phyloP scores from a whole-genome alignment of 2,888 invertebrate species.

The Brachypterus glaber region DNA sequence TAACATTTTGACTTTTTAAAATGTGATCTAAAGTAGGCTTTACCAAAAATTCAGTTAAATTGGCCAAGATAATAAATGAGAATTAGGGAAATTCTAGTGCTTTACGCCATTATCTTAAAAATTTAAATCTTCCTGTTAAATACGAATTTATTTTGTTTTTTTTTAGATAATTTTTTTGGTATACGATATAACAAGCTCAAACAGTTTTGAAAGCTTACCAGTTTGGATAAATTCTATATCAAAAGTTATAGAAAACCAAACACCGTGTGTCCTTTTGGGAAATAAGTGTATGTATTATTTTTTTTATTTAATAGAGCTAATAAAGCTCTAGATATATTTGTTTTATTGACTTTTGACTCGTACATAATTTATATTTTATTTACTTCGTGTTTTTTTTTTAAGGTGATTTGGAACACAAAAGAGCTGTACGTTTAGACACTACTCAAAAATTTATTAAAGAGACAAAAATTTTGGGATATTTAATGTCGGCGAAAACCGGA shows the following conservation, averaged over 20 bases:
- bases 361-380: constrained; percentile 9
- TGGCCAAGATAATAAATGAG: too few relatives aligned
- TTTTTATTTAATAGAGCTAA: neutral
- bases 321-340: neutral
- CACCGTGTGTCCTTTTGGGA: constrained; percentile 44
- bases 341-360: too few relatives aligned
- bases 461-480: constrained; percentile 50
- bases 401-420: constrained; percentile 62
- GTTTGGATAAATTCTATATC: constrained; percentile 58
- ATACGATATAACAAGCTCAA: constrained; percentile 72
- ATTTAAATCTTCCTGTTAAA: neutral
- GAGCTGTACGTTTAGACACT: constrained; percentile 55
- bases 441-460: constrained; percentile 57
- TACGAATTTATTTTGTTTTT: constrained; percentile 6
- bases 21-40: too few relatives aligned
- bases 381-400: constrained; percentile 13
- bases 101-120: constrained; percentile 11
- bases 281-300: constrained; percentile 50
- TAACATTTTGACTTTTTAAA: too few relatives aligned
- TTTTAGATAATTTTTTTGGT: constrained; percentile 66
- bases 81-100: too few relatives aligned
- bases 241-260: constrained; percentile 43
- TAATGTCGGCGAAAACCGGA: constrained; percentile 63
- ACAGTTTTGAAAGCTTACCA: constrained; percentile 67
- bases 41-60: too few relatives aligned